Conservation (phyloP, 2,797 vertebrate species). For the Squalus acanthias region DNA sequence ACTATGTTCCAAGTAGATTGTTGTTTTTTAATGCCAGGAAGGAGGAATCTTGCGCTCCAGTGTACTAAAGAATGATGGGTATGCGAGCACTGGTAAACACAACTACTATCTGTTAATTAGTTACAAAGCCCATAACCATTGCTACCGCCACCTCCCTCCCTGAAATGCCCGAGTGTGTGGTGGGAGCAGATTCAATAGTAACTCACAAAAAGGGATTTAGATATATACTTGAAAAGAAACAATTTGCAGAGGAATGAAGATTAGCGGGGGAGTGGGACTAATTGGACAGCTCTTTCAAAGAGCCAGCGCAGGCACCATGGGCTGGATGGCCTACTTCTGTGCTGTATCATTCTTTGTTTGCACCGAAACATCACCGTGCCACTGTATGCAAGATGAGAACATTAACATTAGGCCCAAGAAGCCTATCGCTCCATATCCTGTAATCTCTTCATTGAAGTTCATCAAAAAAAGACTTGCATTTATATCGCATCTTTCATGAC, state of each 20-base stretch:
- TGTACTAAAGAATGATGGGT: background rate
- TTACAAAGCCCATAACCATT: background rate
- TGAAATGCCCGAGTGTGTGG: background rate
- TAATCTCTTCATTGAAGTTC: background rate
- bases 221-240: background rate
- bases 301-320: background rate
- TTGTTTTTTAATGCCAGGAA: background rate
- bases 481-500: too few relatives aligned
- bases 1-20: background rate
- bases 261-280: background rate
- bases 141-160: background rate
- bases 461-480: background rate
- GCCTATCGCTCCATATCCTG: background rate
- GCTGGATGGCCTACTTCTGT: too few relatives aligned
- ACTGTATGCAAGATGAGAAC: background rate
- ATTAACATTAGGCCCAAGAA: background rate
- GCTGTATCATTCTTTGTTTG: background rate
- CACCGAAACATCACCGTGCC: background rate
- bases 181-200: background rate
- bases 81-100: background rate
- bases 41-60: background rate
- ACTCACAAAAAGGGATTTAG: background rate
- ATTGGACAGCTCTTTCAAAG: background rate
- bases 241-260: background rate
- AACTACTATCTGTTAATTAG: background rate